phyloP scores from a whole-genome alignment of 2,888 invertebrate species.

The Gerris lacustris region DNA sequence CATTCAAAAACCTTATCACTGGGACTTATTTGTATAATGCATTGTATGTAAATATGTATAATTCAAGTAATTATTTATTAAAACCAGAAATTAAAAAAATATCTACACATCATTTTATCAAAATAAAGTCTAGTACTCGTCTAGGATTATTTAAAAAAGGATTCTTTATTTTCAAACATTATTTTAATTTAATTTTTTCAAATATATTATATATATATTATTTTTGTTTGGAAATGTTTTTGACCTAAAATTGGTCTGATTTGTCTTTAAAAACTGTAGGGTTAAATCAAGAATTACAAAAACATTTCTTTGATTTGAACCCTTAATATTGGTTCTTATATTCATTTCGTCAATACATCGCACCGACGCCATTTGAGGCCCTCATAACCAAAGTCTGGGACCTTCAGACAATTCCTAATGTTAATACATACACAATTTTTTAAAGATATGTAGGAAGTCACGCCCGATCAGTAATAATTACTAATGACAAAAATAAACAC shows the following conservation, averaged over 20 bases:
- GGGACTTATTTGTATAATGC: not conserved
- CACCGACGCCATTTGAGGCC: no score
- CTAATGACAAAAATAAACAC: not conserved
- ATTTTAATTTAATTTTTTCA: not conserved
- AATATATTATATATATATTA: not conserved
- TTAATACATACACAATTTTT: constrained; percentile 1
- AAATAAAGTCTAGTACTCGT: constrained; percentile 5
- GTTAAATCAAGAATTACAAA: no score
- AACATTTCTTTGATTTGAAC: no score
- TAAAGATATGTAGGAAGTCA: constrained; percentile 5
- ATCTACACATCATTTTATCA: constrained; percentile 1
- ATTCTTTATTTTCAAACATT: no score
- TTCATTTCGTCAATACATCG: no score
- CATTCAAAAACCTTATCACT: constrained; percentile 13
- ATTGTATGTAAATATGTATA: not conserved
- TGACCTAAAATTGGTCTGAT: not conserved
- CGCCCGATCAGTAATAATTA: not conserved
- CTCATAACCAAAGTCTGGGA: not conserved
- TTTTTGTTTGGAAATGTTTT: constrained; percentile 1
- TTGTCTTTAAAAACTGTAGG: not conserved
- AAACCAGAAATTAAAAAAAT: not conserved
- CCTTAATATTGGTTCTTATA: no score
- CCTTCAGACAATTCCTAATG: constrained; percentile 1
- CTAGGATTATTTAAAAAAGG: not conserved
- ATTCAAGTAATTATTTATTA: not conserved